A percentile compares a stretch with the other conserved stretches of the same genome.
Evolutionary conservation across 2,113 vertebrate genomes (phyloP).

Genomic region (Ivindomyrus marchei): DNA sequence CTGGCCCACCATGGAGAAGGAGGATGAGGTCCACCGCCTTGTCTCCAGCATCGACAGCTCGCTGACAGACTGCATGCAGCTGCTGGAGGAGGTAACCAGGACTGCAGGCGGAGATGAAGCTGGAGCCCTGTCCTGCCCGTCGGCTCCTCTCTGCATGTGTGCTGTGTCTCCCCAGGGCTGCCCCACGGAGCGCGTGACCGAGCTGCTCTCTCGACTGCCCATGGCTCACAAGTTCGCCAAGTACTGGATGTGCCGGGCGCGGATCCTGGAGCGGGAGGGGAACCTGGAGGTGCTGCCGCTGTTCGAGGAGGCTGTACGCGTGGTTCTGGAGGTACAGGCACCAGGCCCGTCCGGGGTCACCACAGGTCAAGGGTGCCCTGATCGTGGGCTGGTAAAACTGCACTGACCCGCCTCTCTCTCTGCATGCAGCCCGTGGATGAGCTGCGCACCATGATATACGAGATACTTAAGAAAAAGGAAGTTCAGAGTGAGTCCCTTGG

Average conservation of each 20-base stretch:
- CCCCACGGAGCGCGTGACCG: conserved; percentile 48
- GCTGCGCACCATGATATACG: conserved; percentile 59
- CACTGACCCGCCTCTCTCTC: neutral
- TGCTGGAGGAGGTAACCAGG: conserved; percentile 62
- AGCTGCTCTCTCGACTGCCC: conserved; percentile 66
- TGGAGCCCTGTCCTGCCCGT: neutral
- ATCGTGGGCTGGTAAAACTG: neutral
- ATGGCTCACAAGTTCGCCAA: conserved; percentile 75
- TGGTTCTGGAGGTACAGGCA: conserved; percentile 61
- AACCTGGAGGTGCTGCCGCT: conserved; percentile 63
- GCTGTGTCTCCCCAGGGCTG: conserved; percentile 56
- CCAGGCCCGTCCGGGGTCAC: neutral
- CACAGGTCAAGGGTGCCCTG: neutral
- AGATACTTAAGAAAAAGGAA: conserved; percentile 62
- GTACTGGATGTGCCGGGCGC: conserved; percentile 84
- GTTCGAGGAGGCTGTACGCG: conserved; percentile 71
- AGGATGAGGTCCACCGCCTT: conserved; percentile 59
- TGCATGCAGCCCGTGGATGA: conserved; percentile 58
- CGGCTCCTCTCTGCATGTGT: neutral
- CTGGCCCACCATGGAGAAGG: conserved; percentile 55
- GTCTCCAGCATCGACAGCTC: conserved; percentile 57
- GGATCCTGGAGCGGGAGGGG: conserved; percentile 65
- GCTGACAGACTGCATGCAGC: conserved; percentile 68
- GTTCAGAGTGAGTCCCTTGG: conserved; percentile 35
- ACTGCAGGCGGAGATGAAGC: neutral